These are phyloP conservation scores for Leucopsar rothschildi DNA, from an alignment of 2,113 vertebrate species.

Conservation along the genomic window DNA sequence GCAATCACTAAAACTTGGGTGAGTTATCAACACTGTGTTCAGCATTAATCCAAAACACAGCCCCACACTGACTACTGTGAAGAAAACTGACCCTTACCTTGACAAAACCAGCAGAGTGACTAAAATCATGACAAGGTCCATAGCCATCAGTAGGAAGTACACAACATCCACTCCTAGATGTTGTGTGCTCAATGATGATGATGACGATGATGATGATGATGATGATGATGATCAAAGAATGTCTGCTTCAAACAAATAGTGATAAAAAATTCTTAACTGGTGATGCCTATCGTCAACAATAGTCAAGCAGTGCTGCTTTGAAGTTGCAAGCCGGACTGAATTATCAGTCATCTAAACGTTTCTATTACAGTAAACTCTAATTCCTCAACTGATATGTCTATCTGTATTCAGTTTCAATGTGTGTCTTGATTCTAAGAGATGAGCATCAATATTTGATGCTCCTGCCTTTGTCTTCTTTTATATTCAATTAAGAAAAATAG, in stretches of 20 bases:
- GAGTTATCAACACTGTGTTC: neutral
- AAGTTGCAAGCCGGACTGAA: neutral
- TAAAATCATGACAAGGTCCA: neutral
- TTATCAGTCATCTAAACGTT: neutral
- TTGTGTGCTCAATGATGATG: neutral
- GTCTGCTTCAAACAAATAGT: neutral
- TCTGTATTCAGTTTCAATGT: rapidly evolving
- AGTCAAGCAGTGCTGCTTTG: neutral
- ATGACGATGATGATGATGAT: neutral
- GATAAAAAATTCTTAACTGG: neutral
- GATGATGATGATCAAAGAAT: neutral
- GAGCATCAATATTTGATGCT: neutral
- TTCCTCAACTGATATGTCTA: neutral
- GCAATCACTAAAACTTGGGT: neutral
- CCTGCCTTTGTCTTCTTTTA: neutral
- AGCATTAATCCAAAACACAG: neutral
- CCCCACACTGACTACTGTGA: neutral
- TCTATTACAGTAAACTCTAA: neutral
- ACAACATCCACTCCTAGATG: neutral
- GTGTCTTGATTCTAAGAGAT: neutral
- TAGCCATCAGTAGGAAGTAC: neutral
- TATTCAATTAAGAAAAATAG: neutral
- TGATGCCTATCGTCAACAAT: neutral
- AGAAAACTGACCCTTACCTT: neutral
- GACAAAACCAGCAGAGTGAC: neutral